A percentile compares a stretch with the other conserved stretches of the same genome.
phyloP scores from a whole-genome alignment of 2,113 vertebrate genomes.

The Entomyzon cyanotis region DNA sequence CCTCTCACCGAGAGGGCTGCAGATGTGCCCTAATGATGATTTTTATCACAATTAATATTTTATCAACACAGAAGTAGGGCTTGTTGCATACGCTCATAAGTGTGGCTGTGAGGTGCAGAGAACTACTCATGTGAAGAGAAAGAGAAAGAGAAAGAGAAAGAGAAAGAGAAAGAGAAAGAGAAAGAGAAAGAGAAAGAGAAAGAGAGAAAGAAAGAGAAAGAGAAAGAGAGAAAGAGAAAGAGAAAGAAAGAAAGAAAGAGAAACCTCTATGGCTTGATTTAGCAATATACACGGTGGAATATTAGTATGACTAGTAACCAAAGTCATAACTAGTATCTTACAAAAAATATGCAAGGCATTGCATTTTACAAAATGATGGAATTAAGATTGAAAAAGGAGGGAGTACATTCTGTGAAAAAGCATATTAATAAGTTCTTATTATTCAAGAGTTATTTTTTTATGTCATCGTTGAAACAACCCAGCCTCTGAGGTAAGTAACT shows the following conservation, averaged over 20 bases:
- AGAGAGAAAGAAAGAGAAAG: no score
- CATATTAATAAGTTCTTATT: neutral
- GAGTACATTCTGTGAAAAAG: neutral
- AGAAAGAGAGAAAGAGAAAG: no score
- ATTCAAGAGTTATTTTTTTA: neutral
- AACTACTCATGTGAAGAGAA: neutral
- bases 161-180: no score
- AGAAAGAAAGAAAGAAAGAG: neutral
- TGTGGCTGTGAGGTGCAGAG: neutral
- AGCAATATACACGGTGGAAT: neutral
- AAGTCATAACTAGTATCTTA: neutral
- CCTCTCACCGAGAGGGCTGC: neutral
- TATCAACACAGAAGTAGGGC: neutral
- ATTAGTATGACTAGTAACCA: neutral
- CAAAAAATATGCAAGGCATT: neutral
- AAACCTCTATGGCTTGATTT: neutral
- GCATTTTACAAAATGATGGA: neutral
- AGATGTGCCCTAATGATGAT: neutral
- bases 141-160: neutral
- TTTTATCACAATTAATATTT: neutral
- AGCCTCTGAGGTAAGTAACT: neutral
- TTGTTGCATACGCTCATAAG: neutral
- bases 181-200: no score
- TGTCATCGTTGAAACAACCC: rapidly evolving
- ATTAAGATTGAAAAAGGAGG: neutral